Percentiles rank a stretch among this genome's conserved stretches.
Evolutionary conservation across 2,113 vertebrate species (phyloP).

Genomic region (Coryphaenoides rupestris): DNA sequence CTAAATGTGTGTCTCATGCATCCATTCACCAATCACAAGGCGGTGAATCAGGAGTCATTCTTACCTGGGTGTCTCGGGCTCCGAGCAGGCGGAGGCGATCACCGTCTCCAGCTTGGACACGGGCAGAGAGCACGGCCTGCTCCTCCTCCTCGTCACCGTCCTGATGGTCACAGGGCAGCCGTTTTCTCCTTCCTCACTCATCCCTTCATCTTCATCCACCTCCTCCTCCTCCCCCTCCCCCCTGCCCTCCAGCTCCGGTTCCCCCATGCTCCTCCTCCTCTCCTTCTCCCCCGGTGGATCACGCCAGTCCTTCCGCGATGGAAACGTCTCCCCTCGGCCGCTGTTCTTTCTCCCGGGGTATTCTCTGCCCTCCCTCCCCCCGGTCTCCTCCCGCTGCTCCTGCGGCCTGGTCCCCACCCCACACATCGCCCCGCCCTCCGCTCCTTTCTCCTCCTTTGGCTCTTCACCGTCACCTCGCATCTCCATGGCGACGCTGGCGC

Average conservation of each 20-base stretch:
- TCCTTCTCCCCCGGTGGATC: too few relatives aligned
- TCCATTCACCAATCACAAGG: too few relatives aligned
- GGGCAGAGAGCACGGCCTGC: conserved; percentile 86
- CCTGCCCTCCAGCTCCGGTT: conserved; percentile 22
- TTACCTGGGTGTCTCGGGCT: conserved; percentile 88
- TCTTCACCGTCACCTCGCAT: conserved; percentile 24
- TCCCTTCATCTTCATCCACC: conserved; percentile 44
- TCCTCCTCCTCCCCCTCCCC: conserved; percentile 39
- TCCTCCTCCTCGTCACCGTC: conserved; percentile 76
- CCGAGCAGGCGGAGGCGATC: conserved; percentile 87
- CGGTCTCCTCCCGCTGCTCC: conserved; percentile 15
- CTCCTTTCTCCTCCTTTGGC: conserved; percentile 44
- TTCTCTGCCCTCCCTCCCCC: neutral
- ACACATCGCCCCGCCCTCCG: conserved; percentile 1
- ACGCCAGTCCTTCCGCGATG: neutral
- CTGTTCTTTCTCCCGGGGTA: neutral
- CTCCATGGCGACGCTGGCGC: neutral
- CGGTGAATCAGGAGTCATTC: neutral
- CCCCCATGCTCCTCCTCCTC: too few relatives aligned
- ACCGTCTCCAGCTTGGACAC: conserved; percentile 95
- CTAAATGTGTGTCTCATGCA: too few relatives aligned
- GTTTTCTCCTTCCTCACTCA: conserved; percentile 56
- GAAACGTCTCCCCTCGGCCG: conserved; percentile 20
- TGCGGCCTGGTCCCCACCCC: too few relatives aligned
- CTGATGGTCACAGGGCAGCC: conserved; percentile 61